These are phyloP conservation scores for Egretta garzetta DNA, from an alignment of 2,113 vertebrate genomes.

Conservation along the genomic window DNA sequence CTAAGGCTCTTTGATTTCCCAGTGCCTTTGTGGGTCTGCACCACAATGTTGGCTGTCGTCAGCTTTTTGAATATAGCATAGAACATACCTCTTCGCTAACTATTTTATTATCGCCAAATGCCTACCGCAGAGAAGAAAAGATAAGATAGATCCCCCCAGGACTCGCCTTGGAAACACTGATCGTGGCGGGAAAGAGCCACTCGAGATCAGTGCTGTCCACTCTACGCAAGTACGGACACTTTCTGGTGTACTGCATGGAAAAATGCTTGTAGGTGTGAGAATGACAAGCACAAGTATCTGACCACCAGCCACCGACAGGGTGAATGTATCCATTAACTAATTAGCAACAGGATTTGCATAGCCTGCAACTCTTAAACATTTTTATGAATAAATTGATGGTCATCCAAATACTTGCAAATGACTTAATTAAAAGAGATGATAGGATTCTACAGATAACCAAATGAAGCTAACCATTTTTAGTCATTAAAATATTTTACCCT, in stretches of 20 bases:
- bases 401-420: slow-evolving; percentile 24
- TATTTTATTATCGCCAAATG: slow-evolving; percentile 37
- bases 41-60: neutral
- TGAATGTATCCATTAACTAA: slow-evolving; percentile 37
- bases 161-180: slow-evolving; percentile 49
- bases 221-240: neutral
- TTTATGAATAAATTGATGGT: slow-evolving; percentile 33
- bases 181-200: slow-evolving; percentile 8
- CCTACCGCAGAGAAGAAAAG: slow-evolving; percentile 4
- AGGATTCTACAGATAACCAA: slow-evolving; percentile 6
- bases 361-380: neutral
- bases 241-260: neutral
- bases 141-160: neutral
- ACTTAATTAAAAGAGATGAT: neutral
- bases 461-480: slow-evolving; percentile 1
- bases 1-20: slow-evolving; percentile 11
- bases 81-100: neutral
- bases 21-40: neutral
- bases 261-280: neutral
- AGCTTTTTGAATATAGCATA: neutral
- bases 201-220: slow-evolving; percentile 42
- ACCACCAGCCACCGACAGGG: neutral
- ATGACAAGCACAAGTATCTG: neutral
- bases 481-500: slow-evolving; percentile 5
- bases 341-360: slow-evolving; percentile 35